Base-by-base conservation (phyloP, 1,140 invertebrate species). In the Heliconius congener region DNA sequence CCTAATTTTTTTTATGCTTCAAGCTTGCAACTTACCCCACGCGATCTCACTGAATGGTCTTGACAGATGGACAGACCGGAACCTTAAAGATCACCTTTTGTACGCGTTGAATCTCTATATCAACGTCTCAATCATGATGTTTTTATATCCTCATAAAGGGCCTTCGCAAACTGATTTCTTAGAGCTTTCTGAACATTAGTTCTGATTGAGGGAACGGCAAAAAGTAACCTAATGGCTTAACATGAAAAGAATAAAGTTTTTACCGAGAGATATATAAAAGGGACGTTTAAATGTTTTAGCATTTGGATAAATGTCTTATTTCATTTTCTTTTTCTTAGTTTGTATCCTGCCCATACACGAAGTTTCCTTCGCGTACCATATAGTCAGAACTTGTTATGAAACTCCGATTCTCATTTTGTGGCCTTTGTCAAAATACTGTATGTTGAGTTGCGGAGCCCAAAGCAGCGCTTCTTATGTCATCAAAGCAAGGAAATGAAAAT, bases 161-260 rank as follows among this genome's bases (percentile, higher is more conserved):
- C 55, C 42, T 37, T 8, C 55, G 52, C n/a, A 60, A 74, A 74
- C 52, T 73, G 72, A 76, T 76, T 55, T 66, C 57, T 34, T 50
- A 70, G 27, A 76, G 57, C 73, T 74, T 39, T 46, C 74, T 55
- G 34, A 76, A 66, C 74, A 39, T 76, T 76, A 66, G 74, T 39
- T 76, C 34, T 50, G 74, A 76, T 66, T 66, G 74, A 76, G 37
- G 27, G 23, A 13, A 66, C 23, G 8, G 27, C 60, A 66, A 76
- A 66, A 76, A 76, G 34, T 23, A 23, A 66, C 19, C 27, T 76
- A 76, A 66, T 76, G 74, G 37, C 74, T 42, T 76, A n/a, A 18
- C n/a, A 76, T 70, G 55, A 27, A 66, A 27, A 5, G 60, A 30
- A 27, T 66, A 66, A 27, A 66, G 60, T 66, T 66, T 66, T 66